Conservation (phyloP, 2,797 vertebrate genomes). For the Alectoris magna region DNA sequence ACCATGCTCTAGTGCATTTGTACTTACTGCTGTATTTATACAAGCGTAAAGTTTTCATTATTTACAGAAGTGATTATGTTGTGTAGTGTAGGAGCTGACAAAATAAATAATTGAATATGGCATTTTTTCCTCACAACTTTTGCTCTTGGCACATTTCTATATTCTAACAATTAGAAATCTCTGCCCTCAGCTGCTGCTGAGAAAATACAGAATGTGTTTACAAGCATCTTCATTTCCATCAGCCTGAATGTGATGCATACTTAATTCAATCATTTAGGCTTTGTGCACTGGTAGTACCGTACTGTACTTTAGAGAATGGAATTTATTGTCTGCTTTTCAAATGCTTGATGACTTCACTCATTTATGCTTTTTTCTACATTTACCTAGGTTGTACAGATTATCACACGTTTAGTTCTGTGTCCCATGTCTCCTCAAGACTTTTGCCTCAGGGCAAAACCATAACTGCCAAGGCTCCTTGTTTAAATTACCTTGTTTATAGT, state of each 20-base stretch:
- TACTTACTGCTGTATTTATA: constrained; percentile 70
- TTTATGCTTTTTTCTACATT: not conserved
- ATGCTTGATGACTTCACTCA: not conserved
- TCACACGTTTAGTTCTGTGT: constrained; percentile 32
- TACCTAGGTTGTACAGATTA: not conserved
- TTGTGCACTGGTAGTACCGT: constrained; percentile 15
- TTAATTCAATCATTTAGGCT: constrained; percentile 27
- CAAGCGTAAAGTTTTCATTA: constrained; percentile 64
- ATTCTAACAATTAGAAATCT: not conserved
- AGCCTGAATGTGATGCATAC: not conserved
- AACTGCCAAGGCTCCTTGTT: constrained; percentile 13
- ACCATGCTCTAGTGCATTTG: constrained; percentile 48
- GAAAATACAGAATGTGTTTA: not conserved
- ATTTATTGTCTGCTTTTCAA: constrained; percentile 23
- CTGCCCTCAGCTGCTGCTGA: not conserved
- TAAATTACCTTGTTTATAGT: constrained; percentile 17
- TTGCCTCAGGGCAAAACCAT: constrained; percentile 20
- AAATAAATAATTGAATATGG: constrained; percentile 55
- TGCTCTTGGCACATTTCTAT: not conserved
- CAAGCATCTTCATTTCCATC: not conserved
- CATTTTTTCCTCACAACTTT: not conserved
- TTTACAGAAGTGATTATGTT: constrained; percentile 66
- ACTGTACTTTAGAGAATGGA: constrained; percentile 40
- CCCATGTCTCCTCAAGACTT: not conserved
- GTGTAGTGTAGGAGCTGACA: constrained; percentile 8